phyloP scores from a whole-genome alignment of 2,113 vertebrate genomes.

The Platysteira castanea region DNA sequence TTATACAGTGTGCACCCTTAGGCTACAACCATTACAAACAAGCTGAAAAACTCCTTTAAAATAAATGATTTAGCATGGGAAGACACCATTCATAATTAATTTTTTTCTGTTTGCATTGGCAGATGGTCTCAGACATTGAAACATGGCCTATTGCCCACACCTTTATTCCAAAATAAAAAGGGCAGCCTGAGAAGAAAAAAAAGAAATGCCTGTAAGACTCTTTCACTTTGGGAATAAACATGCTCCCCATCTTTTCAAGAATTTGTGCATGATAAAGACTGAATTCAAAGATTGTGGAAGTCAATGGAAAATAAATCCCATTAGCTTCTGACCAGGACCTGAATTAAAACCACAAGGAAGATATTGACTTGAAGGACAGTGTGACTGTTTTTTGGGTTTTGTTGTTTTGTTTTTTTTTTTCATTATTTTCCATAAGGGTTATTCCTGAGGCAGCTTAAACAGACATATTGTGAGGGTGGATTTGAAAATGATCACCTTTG shows the following conservation, averaged over 20 bases:
- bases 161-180: constrained; percentile 58
- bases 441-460: background rate
- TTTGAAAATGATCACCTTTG: background rate
- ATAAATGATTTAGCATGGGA: constrained; percentile 81
- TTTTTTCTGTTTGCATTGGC: constrained; percentile 72
- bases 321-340: background rate
- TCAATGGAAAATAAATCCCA: background rate
- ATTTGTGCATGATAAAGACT: background rate
- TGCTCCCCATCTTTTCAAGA: background rate
- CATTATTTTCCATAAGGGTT: background rate
- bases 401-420: background rate
- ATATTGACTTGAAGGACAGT: background rate
- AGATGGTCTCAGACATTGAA: constrained; percentile 74
- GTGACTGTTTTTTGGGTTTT: background rate
- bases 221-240: constrained; percentile 33
- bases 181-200: constrained; percentile 23
- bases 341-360: background rate
- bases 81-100: constrained; percentile 81
- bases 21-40: constrained; percentile 80
- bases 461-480: background rate
- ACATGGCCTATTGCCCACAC: constrained; percentile 58
- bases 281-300: background rate
- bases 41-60: constrained; percentile 87
- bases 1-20: constrained; percentile 84
- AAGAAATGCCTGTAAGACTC: background rate